Base-by-base conservation (phyloP, 2,113 vertebrate genomes). In the Passer domesticus region DNA sequence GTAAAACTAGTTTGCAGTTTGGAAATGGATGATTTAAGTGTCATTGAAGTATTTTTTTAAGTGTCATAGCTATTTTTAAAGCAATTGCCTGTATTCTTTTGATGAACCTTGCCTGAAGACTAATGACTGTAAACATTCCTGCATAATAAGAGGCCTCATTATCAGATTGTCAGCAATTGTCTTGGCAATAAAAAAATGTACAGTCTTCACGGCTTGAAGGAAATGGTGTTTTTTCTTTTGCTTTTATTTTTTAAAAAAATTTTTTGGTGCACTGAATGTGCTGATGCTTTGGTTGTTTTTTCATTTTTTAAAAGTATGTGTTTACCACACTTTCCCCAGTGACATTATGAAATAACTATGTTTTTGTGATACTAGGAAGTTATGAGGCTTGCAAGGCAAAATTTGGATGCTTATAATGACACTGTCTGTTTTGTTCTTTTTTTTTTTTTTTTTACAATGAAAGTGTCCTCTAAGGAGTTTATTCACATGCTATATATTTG, bases 81-180 rank as follows among this genome's bases (percentile, higher is more conserved):
- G 78, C 82, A 86, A 66, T 83, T 94, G 46, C 56, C 56, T 81
- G 52, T 91, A 91, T 79, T 94, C 62, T 87, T 97, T 94, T 95
- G 89, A 94, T 92, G 62, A 94, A 70, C 73, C 82, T 90, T 82
- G 87, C 93, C 94, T 75, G 69, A 93, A 97, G 92, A 67, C 81
- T 82, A 88, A 58, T 83, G 90, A 83, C 63, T 79, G 63, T 79
- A 92, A 95, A 91, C 94, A 95, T 96, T 96, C 86, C 82, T 95
- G 53, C 69, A 56, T 89, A 90, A 91, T 64, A 63, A 74, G 19
- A 90, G 74, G 66, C 60, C 64, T 96, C 79, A 83, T 95, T 94
- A 95, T 70, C 37, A 91, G 69, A 80, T 31, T 13, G 10, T 50
- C 70, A 66, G 55, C 11, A 2, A 63, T 64, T 91, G 62, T 79